Evolutionary conservation across 2,888 invertebrate species (phyloP).

Genomic region (Eugnorisma glareosa): DNA sequence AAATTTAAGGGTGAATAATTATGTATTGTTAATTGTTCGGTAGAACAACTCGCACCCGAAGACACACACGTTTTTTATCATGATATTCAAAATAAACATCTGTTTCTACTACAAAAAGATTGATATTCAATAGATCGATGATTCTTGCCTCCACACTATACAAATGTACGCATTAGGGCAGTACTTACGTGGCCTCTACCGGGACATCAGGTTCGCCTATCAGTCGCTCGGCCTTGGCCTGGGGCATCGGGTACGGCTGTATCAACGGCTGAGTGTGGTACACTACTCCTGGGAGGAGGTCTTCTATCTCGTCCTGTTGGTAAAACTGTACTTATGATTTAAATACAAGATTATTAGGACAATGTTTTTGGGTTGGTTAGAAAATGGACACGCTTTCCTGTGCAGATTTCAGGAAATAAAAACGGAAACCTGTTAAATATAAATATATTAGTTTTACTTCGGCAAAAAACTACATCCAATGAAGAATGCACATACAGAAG

Average conservation of each 20-base stretch:
- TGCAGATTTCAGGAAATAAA: background rate
- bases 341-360: background rate
- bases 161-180: slow-evolving; percentile 19
- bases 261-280: slow-evolving; percentile 92
- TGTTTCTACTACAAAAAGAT: background rate
- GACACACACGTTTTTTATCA: background rate
- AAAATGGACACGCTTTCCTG: background rate
- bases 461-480: background rate
- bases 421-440: background rate
- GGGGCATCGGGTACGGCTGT: slow-evolving; percentile 92
- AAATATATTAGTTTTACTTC: background rate
- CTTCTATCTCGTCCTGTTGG: slow-evolving; percentile 89
- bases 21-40: background rate
- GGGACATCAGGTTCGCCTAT: slow-evolving; percentile 93
- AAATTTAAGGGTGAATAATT: too few species aligned
- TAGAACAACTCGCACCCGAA: background rate
- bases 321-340: slow-evolving; percentile 40
- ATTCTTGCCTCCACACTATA: slow-evolving; percentile 61
- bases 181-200: slow-evolving; percentile 95
- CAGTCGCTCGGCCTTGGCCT: slow-evolving; percentile 92
- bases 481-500: background rate
- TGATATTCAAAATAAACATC: background rate
- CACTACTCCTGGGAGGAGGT: slow-evolving; percentile 90
- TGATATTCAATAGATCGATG: background rate
- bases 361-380: background rate